Base-by-base conservation (phyloP, 35 echinoderm and acorn worm genomes). In the Stichopus chloronotus region DNA sequence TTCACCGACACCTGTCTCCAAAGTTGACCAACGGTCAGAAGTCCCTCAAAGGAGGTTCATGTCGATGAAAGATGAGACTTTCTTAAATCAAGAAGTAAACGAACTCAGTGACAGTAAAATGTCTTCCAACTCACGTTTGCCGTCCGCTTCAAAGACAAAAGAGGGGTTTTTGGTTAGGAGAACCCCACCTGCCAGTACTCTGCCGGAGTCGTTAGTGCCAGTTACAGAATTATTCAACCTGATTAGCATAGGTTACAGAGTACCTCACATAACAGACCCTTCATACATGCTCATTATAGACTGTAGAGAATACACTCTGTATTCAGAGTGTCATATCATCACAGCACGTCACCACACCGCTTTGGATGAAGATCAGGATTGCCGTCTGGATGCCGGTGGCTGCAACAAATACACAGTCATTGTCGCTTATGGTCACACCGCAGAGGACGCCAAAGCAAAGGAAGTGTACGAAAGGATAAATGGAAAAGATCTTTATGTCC, bases 221-320 rank as follows among this genome's bases (percentile, higher is more conserved):
- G 90, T 94, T 1, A 84, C 87, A 21, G 95, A 94, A 12, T 81
- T 96, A 86, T 98, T 93, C 84, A 99, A 99, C 69, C 81, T 88
- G 21, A 87, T 99, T 5, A 96, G 94, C 56, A 85, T 81, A 53
- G 97, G 95, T 20, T 96, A 93, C 30, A 57, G 93, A 23, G 24
- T 84, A 55, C 95, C 97, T 20, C 94, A 93, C 84, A 92, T 99
- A 11, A 94, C 93, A 76, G 93, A 95, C 74, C 93, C 90, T 5
- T 53, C 80, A 23, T 95, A 95, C 78, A 92, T 99, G 87, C 91
- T 96, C 10, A 93, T 98, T 24, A 22, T 99, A 61, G 97, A 99
- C 72, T 81, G 85, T 6, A 79, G 97, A 81, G 93, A 93, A 10
- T 30, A 85, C 56, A 80, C 57, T 5, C 69, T 58, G 6, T 99